Evolutionary conservation across 2,797 vertebrate species (phyloP), one percentile per base, ranked within the genome.

Genomic region (Channa striata): DNA sequence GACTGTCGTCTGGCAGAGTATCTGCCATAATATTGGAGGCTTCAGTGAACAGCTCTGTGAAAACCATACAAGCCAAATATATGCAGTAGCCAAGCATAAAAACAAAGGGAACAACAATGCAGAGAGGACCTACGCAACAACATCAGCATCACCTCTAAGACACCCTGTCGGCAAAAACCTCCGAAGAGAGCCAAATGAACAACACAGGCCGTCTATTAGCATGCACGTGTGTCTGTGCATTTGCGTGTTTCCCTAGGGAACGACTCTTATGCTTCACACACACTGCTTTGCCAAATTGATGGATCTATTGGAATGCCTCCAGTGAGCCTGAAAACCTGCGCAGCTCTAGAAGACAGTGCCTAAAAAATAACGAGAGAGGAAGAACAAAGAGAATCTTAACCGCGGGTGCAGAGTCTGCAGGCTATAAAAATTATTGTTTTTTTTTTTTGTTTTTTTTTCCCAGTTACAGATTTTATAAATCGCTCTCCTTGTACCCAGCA

Each of bases 201-300:
- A 87, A 80, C 80, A 77, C 34, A 66, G 46, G 80, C 75, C 65
- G 72, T 82, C 78, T 83, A 83, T 85, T 78, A 75, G 68, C 52
- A 63, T 65, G 77, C 40, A 54, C 49, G 62, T 51, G 58, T 54
- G 61, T 50, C 40, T 79, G 69, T 70, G 68, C 74, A 43, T 85
- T 67, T 80, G 77, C n/a, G 63, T 51, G 53, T 59, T n/a, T 92
- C 89, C 86, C 67, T 16, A 49, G 82, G 89, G 91, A 88, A 84
- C 80, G 65, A 80, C 89, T 91, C 80, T 71, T 80, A 88, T 88
- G 89, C 89, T 91, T 92, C 91, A 92, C 87, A 91, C 84, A 78
- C 78, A 80, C 86, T 89, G 88, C 90, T 92, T 92, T 91, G 86
- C 88, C 81, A 91, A 91, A 93, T 88, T 92, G 90, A 93, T 91